Conservation (phyloP, 2,797 vertebrate species). For the Picus viridis region DNA sequence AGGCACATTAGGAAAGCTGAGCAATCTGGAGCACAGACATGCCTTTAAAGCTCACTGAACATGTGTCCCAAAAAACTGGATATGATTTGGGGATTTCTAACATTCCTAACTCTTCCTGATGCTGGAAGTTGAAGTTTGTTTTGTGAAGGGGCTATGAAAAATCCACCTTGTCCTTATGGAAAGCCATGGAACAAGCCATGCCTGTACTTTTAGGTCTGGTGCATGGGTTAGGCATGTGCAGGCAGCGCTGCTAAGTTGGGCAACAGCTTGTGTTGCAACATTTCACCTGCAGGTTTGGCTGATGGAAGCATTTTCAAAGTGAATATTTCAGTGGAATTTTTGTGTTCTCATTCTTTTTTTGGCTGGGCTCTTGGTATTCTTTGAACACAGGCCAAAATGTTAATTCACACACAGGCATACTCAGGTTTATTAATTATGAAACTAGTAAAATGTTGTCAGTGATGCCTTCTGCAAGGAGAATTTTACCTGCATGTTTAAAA, state of each 20-base stretch:
- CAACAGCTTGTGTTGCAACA: conserved; percentile 57
- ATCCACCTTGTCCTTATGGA: background rate
- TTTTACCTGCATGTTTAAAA: background rate
- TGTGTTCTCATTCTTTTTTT: conserved; percentile 44
- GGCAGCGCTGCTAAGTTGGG: conserved; percentile 48
- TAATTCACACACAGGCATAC: background rate
- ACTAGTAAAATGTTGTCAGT: background rate
- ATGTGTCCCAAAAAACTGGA: background rate
- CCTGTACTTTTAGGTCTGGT: conserved; percentile 12
- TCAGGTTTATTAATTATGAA: conserved; percentile 21
- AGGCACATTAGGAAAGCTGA: background rate
- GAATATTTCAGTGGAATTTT: conserved; percentile 56
- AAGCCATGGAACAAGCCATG: conserved; percentile 38
- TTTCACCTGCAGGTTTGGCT: conserved; percentile 63
- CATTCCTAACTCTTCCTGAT: background rate
- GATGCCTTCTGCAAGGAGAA: background rate
- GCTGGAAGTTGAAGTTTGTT: background rate
- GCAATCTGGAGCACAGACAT: background rate
- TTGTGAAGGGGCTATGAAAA: background rate
- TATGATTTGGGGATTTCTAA: background rate
- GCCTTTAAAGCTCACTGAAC: background rate
- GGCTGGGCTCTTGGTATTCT: conserved; percentile 42
- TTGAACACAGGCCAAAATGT: conserved; percentile 3
- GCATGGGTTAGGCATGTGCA: conserved; percentile 38
- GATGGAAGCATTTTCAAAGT: conserved; percentile 52